Base-by-base conservation (phyloP, 2,888 invertebrate species). In the Crematogaster levior region DNA sequence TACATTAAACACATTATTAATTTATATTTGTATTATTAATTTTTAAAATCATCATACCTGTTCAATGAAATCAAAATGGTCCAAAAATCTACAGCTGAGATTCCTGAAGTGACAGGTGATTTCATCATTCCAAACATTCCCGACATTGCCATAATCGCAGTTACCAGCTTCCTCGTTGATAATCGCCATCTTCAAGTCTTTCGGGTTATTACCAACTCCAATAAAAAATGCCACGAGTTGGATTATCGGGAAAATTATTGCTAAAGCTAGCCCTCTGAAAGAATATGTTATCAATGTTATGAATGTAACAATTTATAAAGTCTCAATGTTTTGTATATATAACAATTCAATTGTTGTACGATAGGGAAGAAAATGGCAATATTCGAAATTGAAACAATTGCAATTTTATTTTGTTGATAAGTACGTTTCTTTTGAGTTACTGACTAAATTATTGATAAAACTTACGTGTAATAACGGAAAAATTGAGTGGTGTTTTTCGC, bases 211-310 rank as follows among this genome's bases (percentile, higher is more conserved):
- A 0, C 98, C 98, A 73, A 98, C 96, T 40, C 98, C 97, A 80
- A 97, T 93, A 94, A 98, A 97, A 94, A 98, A 98, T 51, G 97
- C 95, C 56, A 96, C 95, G 84, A 97, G 96, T 96, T 98, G 97
- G 34, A 98, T 95, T 21, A 98, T 95, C 18, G 98, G 98, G 92
- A 98, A 97, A 80, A 97, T 90, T 83, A 98, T 95, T 85, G 98
- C 96, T 94, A 98, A 98, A 85, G 97, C 94, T 40, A 98, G 95
- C 51, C 98, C 97, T 9, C 98, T 98, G 95, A 15, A 94, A 53
- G 93, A 87, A 56, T 56, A 48, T 61, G n/a, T 65, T 40, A 66
- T 56, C 10, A 46, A 48, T 51, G 60, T 40, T 7, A 0, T 46
- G 51, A 27, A 3, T 60, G 9, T 1, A 40, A 58, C 2, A 3